Conservation (phyloP, 2,888 invertebrate species). For the Folsomia manolachei region DNA sequence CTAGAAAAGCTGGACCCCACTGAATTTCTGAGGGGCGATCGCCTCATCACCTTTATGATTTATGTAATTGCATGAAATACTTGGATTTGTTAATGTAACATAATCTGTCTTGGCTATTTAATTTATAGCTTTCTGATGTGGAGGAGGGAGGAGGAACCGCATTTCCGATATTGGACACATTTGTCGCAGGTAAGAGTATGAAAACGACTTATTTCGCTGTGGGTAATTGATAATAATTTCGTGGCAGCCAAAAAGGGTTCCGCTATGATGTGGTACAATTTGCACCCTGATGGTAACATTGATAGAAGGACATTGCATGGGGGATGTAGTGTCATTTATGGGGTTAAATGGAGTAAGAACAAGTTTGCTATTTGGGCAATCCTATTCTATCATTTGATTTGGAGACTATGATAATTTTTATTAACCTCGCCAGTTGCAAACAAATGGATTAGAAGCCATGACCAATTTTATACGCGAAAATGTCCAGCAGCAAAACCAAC, state of each 20-base stretch:
- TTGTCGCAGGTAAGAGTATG: slow-evolving; percentile 50
- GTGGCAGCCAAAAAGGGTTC: slow-evolving; percentile 53
- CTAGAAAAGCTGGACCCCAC: slow-evolving; percentile 15
- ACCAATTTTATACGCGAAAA: neutral
- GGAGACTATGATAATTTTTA: neutral
- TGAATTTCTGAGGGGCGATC: slow-evolving; percentile 45
- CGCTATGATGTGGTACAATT: slow-evolving; percentile 57
- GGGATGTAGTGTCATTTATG: neutral
- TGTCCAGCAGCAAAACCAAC: neutral
- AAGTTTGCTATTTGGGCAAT: neutral
- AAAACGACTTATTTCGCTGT: no score
- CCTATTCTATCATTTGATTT: neutral
- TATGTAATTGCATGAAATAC: slow-evolving; percentile 50
- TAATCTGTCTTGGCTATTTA: no score
- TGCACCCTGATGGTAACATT: slow-evolving; percentile 54
- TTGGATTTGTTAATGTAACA: no score
- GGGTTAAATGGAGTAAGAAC: neutral
- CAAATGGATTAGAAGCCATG: neutral
- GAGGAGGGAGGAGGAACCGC: slow-evolving; percentile 52
- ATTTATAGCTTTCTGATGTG: slow-evolving; percentile 41
- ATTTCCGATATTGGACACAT: slow-evolving; percentile 52
- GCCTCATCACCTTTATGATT: slow-evolving; percentile 52
- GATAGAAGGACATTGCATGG: slow-evolving; percentile 45
- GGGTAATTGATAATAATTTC: no score
- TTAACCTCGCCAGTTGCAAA: neutral